Evolutionary conservation across 2,113 vertebrate genomes (phyloP).

Genomic region (Callithrix jacchus): DNA sequence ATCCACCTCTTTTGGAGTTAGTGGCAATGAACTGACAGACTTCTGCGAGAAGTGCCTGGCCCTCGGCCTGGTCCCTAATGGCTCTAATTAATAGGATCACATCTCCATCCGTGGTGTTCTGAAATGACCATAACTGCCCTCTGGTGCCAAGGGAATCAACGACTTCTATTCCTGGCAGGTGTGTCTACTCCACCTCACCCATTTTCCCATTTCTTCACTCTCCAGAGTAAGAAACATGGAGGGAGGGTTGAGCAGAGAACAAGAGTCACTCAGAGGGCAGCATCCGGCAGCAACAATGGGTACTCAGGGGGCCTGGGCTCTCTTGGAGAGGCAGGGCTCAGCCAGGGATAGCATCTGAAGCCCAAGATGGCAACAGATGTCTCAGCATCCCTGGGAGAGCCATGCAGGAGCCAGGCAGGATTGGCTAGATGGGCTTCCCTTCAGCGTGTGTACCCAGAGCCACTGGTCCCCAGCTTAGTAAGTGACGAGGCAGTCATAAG

Average conservation of each 20-base stretch:
- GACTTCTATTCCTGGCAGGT: background rate
- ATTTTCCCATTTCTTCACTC: too few species aligned
- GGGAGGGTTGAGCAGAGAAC: background rate
- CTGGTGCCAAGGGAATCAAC: background rate
- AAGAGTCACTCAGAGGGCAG: background rate
- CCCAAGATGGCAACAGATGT: background rate
- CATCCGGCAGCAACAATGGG: background rate
- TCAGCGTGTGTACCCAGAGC: fast-evolving
- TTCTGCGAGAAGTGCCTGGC: background rate
- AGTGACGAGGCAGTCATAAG: background rate
- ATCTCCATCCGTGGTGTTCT: background rate
- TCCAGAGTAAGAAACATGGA: background rate
- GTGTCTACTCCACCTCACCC: background rate
- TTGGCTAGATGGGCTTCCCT: background rate
- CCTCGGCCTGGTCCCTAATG: background rate
- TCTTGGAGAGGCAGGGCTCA: background rate
- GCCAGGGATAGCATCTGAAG: background rate
- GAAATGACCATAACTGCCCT: background rate
- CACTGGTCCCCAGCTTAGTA: background rate
- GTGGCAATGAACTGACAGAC: background rate
- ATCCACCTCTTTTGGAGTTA: background rate
- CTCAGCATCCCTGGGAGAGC: background rate
- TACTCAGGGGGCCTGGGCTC: background rate
- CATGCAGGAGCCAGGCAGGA: background rate
- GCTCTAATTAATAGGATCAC: background rate